Conservation (phyloP, 2,888 invertebrate species). For the Tinea semifulvella region DNA sequence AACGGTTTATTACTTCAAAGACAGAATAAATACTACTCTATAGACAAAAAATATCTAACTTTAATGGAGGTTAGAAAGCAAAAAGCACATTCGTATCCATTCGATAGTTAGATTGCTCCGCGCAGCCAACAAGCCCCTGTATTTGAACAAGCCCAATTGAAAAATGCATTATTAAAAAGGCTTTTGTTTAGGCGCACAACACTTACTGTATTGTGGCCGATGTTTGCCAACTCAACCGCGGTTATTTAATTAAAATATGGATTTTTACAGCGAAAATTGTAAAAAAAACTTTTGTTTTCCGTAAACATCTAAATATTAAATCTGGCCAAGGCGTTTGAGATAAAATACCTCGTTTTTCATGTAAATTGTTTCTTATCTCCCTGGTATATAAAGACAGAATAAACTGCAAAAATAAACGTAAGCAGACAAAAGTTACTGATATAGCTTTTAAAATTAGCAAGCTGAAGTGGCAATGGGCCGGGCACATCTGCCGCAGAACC, state of each 20-base stretch:
- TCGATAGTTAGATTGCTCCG: slow-evolving; percentile 12
- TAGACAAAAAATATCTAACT: not conserved
- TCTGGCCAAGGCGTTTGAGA: too few relatives aligned
- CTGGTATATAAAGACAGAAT: too few relatives aligned
- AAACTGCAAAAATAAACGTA: too few relatives aligned
- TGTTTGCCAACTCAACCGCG: slow-evolving; percentile 1
- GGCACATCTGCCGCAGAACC: too few relatives aligned
- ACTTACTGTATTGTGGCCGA: slow-evolving; percentile 28
- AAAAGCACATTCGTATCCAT: not conserved
- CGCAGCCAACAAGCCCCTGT: slow-evolving; percentile 35
- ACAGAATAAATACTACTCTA: not conserved
- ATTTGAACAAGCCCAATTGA: slow-evolving; percentile 64
- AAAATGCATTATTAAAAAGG: slow-evolving; percentile 65
- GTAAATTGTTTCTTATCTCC: too few relatives aligned
- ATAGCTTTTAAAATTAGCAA: too few relatives aligned
- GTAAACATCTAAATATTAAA: too few relatives aligned
- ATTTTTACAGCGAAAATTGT: not conserved
- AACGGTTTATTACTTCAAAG: too few relatives aligned
- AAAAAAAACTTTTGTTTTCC: too few relatives aligned
- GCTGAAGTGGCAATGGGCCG: too few relatives aligned
- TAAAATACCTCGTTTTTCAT: too few relatives aligned
- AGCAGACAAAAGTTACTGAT: too few relatives aligned
- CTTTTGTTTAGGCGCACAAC: slow-evolving; percentile 59
- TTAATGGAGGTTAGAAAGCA: not conserved
- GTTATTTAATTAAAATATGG: slow-evolving; percentile 4